phyloP scores from a whole-genome alignment of 2,888 invertebrate species.

The Xestobium rufovillosum region DNA sequence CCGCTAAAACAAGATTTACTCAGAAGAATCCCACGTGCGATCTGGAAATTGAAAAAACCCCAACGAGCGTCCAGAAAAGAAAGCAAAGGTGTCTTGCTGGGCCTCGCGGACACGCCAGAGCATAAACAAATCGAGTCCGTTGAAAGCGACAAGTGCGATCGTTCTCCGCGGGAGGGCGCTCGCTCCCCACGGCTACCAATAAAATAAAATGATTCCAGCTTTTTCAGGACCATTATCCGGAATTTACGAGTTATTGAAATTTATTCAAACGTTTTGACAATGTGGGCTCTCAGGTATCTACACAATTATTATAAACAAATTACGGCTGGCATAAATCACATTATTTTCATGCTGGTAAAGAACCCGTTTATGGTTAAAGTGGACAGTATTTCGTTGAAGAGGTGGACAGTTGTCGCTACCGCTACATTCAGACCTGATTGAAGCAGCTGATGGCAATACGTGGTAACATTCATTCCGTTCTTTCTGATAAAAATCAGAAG shows the following conservation, averaged over 20 bases:
- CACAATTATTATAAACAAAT: conserved; percentile 34
- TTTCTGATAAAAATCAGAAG: too few species aligned
- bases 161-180: conserved; percentile 33
- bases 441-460: too few species aligned
- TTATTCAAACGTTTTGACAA: conserved; percentile 39
- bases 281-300: conserved; percentile 28
- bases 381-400: conserved; percentile 35
- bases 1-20: too few species aligned
- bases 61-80: too few species aligned
- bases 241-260: conserved; percentile 40
- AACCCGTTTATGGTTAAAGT: conserved; percentile 36
- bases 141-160: conserved; percentile 41
- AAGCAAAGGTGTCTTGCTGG: conserved; percentile 23
- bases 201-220: conserved; percentile 38
- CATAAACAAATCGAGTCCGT: conserved; percentile 35
- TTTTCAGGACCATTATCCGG: conserved; percentile 32
- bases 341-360: conserved; percentile 36
- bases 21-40: too few species aligned
- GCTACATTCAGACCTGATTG: too few species aligned
- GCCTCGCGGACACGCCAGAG: conserved; percentile 24
- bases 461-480: too few species aligned
- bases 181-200: conserved; percentile 37
- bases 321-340: conserved; percentile 33
- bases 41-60: too few species aligned
- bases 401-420: conserved; percentile 34